A percentile compares a stretch with the other conserved stretches of the same genome.
These are phyloP conservation scores for Crenichthys baileyi DNA, from an alignment of 2,797 vertebrate genomes.

Conservation along the genomic window DNA sequence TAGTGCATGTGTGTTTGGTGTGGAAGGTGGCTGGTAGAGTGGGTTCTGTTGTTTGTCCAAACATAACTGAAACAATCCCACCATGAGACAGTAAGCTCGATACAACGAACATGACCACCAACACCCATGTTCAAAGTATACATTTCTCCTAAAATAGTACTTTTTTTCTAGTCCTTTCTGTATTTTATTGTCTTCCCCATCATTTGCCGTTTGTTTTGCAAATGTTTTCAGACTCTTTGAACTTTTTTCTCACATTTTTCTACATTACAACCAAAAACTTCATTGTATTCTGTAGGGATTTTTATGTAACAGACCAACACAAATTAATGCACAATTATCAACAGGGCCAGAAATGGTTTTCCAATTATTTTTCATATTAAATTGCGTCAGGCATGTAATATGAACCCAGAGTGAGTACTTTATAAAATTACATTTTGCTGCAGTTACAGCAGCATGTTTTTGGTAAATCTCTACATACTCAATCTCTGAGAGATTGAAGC, in stretches of 20 bases:
- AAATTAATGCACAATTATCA: neutral
- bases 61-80: neutral
- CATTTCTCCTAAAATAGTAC: neutral
- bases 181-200: neutral
- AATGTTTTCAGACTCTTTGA: neutral
- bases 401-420: neutral
- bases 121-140: neutral
- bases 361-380: neutral
- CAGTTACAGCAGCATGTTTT: too few species aligned
- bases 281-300: neutral
- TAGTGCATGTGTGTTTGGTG: conserved; percentile 14
- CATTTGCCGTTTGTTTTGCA: neutral
- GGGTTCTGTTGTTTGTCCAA: neutral
- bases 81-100: neutral
- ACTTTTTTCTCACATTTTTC: neutral
- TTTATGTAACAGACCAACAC: neutral
- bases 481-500: neutral
- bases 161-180: neutral
- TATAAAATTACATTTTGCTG: neutral
- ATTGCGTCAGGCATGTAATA: neutral
- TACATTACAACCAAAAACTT: neutral
- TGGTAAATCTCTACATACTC: too few species aligned
- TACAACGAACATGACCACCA: neutral
- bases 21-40: neutral
- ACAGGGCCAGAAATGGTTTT: neutral